These are phyloP conservation scores for Bhutanitis thaidina DNA, from an alignment of 2,888 invertebrate genomes.

Conservation along the genomic window DNA sequence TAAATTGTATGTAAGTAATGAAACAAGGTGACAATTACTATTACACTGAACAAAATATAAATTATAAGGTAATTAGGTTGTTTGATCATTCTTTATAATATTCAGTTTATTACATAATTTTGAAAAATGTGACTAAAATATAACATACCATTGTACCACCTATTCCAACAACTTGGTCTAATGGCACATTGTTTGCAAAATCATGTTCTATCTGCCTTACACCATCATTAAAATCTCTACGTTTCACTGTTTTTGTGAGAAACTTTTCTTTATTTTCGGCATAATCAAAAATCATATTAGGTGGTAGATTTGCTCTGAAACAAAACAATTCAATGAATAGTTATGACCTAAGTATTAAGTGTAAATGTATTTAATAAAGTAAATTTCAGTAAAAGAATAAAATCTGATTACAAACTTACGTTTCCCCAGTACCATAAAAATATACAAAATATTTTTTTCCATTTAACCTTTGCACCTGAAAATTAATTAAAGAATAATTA, in stretches of 20 bases:
- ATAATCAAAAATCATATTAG: conserved; percentile 93
- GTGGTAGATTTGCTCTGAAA: conserved; percentile 85
- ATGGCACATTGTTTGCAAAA: conserved; percentile 79
- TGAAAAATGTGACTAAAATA: no score
- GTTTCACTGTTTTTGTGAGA: conserved; percentile 86
- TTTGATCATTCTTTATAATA: no score
- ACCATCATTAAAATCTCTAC: conserved; percentile 92
- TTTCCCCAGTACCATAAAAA: conserved; percentile 97
- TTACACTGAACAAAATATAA: no score
- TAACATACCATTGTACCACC: neutral
- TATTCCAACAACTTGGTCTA: conserved; percentile 59
- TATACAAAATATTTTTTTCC: conserved; percentile 91
- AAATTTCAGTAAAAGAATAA: no score
- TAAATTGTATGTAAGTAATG: no score
- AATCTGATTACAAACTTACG: conserved; percentile 79
- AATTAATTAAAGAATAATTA: conserved; percentile 16
- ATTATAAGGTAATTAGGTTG: no score
- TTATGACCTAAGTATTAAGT: no score
- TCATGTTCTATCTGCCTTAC: conserved; percentile 92
- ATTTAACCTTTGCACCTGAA: conserved; percentile 82
- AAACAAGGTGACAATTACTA: no score
- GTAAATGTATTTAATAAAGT: no score
- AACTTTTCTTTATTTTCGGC: conserved; percentile 89
- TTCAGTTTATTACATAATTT: no score
- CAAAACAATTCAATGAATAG: conserved; percentile 19